A percentile compares a stretch with the other conserved stretches of the same genome.
These are phyloP conservation scores for Trinectes maculatus DNA, from an alignment of 2,113 vertebrate species.

Conservation along the genomic window DNA sequence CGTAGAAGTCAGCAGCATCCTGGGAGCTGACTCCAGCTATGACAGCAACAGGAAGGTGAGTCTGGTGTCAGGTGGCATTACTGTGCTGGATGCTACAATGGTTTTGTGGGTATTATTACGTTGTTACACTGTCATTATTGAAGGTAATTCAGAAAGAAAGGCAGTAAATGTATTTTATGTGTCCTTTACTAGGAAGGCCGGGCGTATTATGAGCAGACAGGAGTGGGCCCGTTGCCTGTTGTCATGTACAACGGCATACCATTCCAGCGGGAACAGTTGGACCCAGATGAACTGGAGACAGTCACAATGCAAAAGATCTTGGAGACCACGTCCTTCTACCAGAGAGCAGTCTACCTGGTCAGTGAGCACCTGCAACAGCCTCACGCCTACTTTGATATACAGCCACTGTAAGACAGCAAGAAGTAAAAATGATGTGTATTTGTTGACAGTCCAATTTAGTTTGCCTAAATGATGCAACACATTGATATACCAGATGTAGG, in stretches of 20 bases:
- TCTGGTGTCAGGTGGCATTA: not conserved
- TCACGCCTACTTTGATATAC: not conserved
- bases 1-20: slow-evolving; percentile 89
- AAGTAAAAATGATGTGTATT: too few relatives aligned
- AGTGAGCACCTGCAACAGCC: slow-evolving; percentile 49
- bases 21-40: slow-evolving; percentile 91
- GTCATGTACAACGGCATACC: slow-evolving; percentile 97
- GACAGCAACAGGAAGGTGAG: slow-evolving; percentile 94
- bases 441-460: not conserved
- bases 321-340: slow-evolving; percentile 93
- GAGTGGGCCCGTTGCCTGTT: slow-evolving; percentile 91
- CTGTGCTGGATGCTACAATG: not conserved
- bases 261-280: slow-evolving; percentile 91
- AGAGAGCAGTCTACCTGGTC: slow-evolving; percentile 95
- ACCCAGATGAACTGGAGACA: slow-evolving; percentile 95
- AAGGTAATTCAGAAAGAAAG: not conserved
- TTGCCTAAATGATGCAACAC: not conserved
- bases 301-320: slow-evolving; percentile 98
- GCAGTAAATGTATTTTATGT: not conserved
- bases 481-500: not conserved
- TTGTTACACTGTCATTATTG: not conserved
- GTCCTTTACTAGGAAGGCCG: slow-evolving; percentile 84
- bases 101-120: not conserved
- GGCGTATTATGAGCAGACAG: slow-evolving; percentile 91
- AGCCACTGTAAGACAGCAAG: not conserved